A percentile compares a stretch with the other conserved stretches of the same genome.
phyloP scores from a whole-genome alignment of 1,140 invertebrate genomes.

The Forficula auricularia region DNA sequence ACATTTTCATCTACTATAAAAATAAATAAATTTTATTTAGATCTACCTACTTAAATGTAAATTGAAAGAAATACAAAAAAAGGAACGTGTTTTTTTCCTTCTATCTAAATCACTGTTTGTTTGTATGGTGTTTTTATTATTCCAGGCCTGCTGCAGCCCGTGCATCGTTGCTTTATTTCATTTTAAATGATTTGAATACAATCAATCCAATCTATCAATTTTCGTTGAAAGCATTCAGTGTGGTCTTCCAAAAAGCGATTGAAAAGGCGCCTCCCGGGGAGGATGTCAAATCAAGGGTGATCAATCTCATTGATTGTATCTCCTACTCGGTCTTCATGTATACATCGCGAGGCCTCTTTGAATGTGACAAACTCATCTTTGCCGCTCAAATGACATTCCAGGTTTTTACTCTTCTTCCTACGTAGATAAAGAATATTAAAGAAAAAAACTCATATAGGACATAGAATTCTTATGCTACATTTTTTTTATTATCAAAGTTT shows the following conservation, averaged over 20 bases:
- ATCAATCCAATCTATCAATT: slow-evolving; percentile 97
- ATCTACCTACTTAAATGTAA: too few relatives aligned
- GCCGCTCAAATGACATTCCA: slow-evolving; percentile 90
- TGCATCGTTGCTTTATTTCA: slow-evolving; percentile 86
- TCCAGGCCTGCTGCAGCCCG: slow-evolving; percentile 67
- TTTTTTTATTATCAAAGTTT: too few relatives aligned
- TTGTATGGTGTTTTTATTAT: too few relatives aligned
- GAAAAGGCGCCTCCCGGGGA: slow-evolving; percentile 63
- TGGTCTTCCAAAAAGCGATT: slow-evolving; percentile 93
- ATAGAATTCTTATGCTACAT: too few relatives aligned
- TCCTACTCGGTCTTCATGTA: slow-evolving; percentile 89
- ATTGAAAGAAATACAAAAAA: too few relatives aligned
- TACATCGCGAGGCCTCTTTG: slow-evolving; percentile 82
- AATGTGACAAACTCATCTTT: slow-evolving; percentile 93
- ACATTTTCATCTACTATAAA: too few relatives aligned
- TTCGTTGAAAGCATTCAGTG: slow-evolving; percentile 85
- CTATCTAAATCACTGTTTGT: too few relatives aligned
- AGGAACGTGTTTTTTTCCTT: too few relatives aligned
- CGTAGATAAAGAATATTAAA: too few relatives aligned
- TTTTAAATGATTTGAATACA: slow-evolving; percentile 88
- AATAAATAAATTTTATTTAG: too few relatives aligned
- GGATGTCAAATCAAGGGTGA: slow-evolving; percentile 60
- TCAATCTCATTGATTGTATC: slow-evolving; percentile 86
- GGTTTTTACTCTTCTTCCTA: too few relatives aligned
- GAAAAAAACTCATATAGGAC: too few relatives aligned